Base-by-base conservation (phyloP, 2,113 vertebrate species). In the Hippocampus mohnikei region DNA sequence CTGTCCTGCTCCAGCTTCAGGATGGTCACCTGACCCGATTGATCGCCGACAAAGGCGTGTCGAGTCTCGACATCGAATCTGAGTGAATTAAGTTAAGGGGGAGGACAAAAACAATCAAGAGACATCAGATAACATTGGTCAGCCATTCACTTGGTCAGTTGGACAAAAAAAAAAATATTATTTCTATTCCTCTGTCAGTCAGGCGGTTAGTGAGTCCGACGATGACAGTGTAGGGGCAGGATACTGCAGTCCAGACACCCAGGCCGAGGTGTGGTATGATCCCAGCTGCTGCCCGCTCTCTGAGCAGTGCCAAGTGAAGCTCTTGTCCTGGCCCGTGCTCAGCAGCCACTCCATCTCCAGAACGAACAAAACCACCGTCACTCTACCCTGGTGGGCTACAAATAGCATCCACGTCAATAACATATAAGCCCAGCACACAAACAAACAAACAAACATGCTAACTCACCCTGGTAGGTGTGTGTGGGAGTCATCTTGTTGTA, bases 311-410 rank as follows among this genome's bases (percentile, higher is more conserved):
- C 97, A 99, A 0, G 93, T 95, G 80, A 99, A 96, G 69, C 91
- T 92, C 70, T 97, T 97, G 89, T 99, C 97, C 83, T 98, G 97
- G 7, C 96, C 95, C 0, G 96, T 96, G 90, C 96, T 98, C 81
- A 98, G 79, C 60, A 98, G 88, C 97, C 97, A 98, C 82, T 99
- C 97, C 95, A 98, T 96, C 89, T 99, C 97, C 93, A 99, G 89
- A 59, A 98, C 94, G 74, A 98, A 98, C 61, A 98, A 91, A 70
- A 98, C 90, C 93, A 97, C 95, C 0, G 95, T 95, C 75, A 99
- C 96, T 42, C 93, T 89, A 89, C 93, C 94, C 78, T 98, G 96
- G 82, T 99, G 97, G 8, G 96, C 96, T 98, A 88, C 58, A 72
- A 85, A 87, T 69, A 73, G 37, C 23, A n/a, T 40, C 3, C 9